Evolutionary conservation across 2,797 vertebrate species (phyloP).

Genomic region (Perodicticus potto): DNA sequence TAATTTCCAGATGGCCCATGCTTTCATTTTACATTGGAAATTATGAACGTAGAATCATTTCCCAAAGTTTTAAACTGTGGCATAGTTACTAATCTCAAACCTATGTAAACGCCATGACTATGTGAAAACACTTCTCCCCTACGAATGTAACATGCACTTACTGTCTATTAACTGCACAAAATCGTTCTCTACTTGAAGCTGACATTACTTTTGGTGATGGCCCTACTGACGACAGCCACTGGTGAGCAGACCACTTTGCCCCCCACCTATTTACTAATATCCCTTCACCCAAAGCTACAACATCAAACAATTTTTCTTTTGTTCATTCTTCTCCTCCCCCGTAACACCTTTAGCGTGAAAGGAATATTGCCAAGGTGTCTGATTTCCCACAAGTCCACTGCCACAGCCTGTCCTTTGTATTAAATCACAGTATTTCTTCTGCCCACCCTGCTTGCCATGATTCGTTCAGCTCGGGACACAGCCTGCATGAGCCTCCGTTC

Average conservation of each 20-base stretch:
- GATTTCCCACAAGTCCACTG: conserved; percentile 67
- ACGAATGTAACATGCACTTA: conserved; percentile 10
- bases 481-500: conserved; percentile 48
- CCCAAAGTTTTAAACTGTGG: conserved; percentile 66
- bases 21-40: conserved; percentile 86
- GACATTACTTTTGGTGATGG: neutral
- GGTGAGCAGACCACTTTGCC: neutral
- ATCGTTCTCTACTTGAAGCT: neutral
- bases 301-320: conserved; percentile 42
- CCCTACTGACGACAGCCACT: neutral
- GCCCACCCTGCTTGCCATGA: conserved; percentile 68
- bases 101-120: conserved; percentile 50
- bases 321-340: conserved; percentile 34
- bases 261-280: conserved; percentile 11
- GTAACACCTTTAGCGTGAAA: neutral
- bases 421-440: conserved; percentile 60
- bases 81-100: conserved; percentile 55
- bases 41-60: conserved; percentile 85
- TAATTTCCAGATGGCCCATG: conserved; percentile 86
- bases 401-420: conserved; percentile 62
- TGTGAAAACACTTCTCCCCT: neutral
- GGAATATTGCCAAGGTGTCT: conserved; percentile 59
- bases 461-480: conserved; percentile 48
- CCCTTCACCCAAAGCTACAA: conserved; percentile 35
- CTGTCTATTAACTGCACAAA: conserved; percentile 33